Evolutionary conservation across 2,888 invertebrate genomes (phyloP), one percentile per base, ranked within the genome.

Genomic region (Agonopterix arenella): DNA sequence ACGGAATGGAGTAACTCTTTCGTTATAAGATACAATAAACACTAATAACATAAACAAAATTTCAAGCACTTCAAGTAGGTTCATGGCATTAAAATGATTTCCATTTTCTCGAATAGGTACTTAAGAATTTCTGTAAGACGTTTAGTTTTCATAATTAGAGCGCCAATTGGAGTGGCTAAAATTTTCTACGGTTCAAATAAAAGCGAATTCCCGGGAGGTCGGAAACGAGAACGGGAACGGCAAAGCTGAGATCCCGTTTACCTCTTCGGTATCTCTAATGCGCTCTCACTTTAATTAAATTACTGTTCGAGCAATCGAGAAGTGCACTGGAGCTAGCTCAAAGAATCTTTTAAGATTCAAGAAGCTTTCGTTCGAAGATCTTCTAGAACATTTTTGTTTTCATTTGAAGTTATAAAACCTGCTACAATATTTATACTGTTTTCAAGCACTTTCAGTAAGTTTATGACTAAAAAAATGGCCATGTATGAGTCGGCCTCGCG

Each of bases 241-340:
- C 58, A 59, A 61, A 69, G 63, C 57, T 58, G 61, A 68, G 59
- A 69, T 74, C 62, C 58, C 66, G 64, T 76, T 76, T 72, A 71
- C 75, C 64, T 73, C 65, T 66, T 66, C 54, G 62, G 70, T 67
- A 70, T 76, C 66, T 65, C 61, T 71, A 76, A 81, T 73, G 73
- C 69, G 61, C 69, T 71, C 73, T 78, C 67, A 64, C 57, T 77
- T 78, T 84, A 83, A 84, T 85, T 80, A 76, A 82, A 83, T 83
- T 81, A 80, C 73, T 60, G 66, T 60, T 69, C 59, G 60, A 66
- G 67, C 66, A 66, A 74, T 75, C 66, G 68, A 68, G 66, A 66
- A 69, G 63, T 73, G 70, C 71, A 71, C 59, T 50, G 55, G 54
- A 59, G 56, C 56, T 49, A 54, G 57, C 59, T 70, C 68, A 73